Evolutionary conservation across 2,797 vertebrate species (phyloP), one percentile per base, ranked within the genome.

Genomic region (Phaenicophaeus curvirostris): DNA sequence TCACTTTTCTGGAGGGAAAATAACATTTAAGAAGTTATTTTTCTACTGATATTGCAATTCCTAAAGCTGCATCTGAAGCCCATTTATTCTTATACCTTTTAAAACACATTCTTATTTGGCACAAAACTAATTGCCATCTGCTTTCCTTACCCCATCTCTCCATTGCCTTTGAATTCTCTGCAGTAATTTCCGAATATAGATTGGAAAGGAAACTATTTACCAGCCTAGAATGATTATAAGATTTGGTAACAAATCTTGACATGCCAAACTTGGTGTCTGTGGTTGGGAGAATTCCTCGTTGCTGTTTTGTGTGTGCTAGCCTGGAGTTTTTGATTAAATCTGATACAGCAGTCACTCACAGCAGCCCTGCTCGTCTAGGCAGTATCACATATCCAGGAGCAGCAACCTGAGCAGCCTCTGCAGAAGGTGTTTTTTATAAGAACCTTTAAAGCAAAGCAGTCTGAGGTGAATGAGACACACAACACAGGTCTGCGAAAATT

Each of bases 41-140:
- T n/a, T n/a, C n/a, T n/a, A n/a, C n/a, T n/a, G n/a, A n/a, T n/a
- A n/a, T n/a, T n/a, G n/a, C n/a, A n/a, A n/a, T n/a, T n/a, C n/a
- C n/a, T n/a, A n/a, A n/a, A n/a, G n/a, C n/a, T n/a, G n/a, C n/a
- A n/a, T n/a, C n/a, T n/a, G n/a, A n/a, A n/a, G n/a, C n/a, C 39
- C 88, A 74, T 96, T 97, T 97, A 87, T 10, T 96, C 97, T 96
- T 95, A 65, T 92, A 76, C 57, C 94, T 62, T 88, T 96, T 91
- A 94, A 96, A 97, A 94, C 84, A 94, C 1, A 8, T 28, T 90
- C 62, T 86, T 54, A 80, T 50, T 87, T 67, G 46, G 97, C 53
- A 79, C 54, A 74, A 59, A 88, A 31, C 50, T 83, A 87, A 87
- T 63, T 54, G n/a, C 92, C 75, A 84, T 58, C 44, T 39, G 28